Evolutionary conservation across 1,140 invertebrate genomes (phyloP).

Genomic region (Eurytemora carolleeae): DNA sequence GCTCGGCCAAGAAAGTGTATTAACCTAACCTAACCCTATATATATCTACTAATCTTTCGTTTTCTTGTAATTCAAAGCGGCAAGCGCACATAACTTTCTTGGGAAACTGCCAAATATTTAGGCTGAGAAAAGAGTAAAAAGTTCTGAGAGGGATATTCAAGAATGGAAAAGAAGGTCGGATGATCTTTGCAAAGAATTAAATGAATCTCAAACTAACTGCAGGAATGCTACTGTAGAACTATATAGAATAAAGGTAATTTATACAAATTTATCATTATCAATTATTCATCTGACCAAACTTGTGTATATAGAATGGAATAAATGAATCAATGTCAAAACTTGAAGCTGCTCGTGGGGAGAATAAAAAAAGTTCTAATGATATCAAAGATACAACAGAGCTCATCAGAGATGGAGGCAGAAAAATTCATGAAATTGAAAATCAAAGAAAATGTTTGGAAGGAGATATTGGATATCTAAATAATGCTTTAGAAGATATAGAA

Average conservation of each 20-base stretch:
- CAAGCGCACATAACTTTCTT: slow-evolving; percentile 44
- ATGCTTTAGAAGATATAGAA: slow-evolving; percentile 33
- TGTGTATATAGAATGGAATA: slow-evolving; percentile 31
- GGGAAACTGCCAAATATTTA: slow-evolving; percentile 45
- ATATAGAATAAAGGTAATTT: slow-evolving; percentile 51
- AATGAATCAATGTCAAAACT: slow-evolving; percentile 35
- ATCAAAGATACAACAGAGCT: slow-evolving; percentile 41
- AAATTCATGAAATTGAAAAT: slow-evolving; percentile 38
- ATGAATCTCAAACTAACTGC: slow-evolving; percentile 95
- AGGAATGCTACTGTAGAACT: slow-evolving; percentile 96
- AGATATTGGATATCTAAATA: slow-evolving; percentile 34
- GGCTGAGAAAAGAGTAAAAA: slow-evolving; percentile 96
- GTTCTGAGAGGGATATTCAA: slow-evolving; percentile 87
- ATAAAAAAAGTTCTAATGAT: slow-evolving; percentile 33
- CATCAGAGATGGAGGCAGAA: slow-evolving; percentile 34
- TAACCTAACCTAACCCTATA: no score
- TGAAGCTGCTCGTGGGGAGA: slow-evolving; percentile 37
- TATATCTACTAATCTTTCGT: no score
- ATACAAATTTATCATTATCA: no score
- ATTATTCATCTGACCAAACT: no score
- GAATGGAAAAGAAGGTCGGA: slow-evolving; percentile 99
- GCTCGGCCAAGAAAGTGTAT: no score
- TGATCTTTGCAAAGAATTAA: slow-evolving; percentile 83
- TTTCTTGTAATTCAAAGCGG: slow-evolving; percentile 89
- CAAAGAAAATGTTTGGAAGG: slow-evolving; percentile 34